phyloP scores from a whole-genome alignment of 2,888 invertebrate genomes.

The Peribatodes rhomboidaria region DNA sequence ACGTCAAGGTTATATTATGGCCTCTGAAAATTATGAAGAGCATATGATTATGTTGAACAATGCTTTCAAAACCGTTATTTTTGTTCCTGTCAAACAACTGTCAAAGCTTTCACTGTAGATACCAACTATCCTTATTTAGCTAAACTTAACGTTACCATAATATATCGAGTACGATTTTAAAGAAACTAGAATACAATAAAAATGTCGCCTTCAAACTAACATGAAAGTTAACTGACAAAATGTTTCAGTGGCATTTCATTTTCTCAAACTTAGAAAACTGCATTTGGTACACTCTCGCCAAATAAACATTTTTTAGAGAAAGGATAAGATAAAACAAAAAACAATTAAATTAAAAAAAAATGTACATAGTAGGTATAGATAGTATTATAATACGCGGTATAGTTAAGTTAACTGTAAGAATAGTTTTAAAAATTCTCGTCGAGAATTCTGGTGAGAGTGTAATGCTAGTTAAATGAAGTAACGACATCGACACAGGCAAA shows the following conservation, averaged over 20 bases:
- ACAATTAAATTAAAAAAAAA: not conserved
- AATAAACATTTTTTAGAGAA: not conserved
- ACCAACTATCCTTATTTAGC: conserved; percentile 26
- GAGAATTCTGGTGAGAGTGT: conserved; percentile 4
- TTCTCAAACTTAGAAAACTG: not conserved
- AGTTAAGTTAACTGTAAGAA: not conserved
- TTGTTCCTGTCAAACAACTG: conserved; percentile 12
- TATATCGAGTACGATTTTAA: conserved; percentile 27
- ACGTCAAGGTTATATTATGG: conserved; percentile 67
- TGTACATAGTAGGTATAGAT: no score
- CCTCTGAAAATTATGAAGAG: conserved; percentile 58
- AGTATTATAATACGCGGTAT: no score
- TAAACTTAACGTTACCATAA: conserved; percentile 32
- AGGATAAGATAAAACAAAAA: not conserved
- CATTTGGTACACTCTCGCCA: conserved; percentile 5
- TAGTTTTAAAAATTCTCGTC: conserved; percentile 1
- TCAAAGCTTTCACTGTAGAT: conserved; percentile 22
- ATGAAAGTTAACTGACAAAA: not conserved
- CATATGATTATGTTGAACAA: conserved; percentile 55
- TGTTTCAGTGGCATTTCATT: conserved; percentile 12
- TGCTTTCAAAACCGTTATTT: conserved; percentile 40
- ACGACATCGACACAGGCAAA: conserved; percentile 9
- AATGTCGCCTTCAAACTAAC: conserved; percentile 1
- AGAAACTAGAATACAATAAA: conserved; percentile 12
- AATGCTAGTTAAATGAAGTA: conserved; percentile 6